These are phyloP conservation scores for Poecilia velifera DNA, from an alignment of 2,797 vertebrate genomes.

Conservation along the genomic window DNA sequence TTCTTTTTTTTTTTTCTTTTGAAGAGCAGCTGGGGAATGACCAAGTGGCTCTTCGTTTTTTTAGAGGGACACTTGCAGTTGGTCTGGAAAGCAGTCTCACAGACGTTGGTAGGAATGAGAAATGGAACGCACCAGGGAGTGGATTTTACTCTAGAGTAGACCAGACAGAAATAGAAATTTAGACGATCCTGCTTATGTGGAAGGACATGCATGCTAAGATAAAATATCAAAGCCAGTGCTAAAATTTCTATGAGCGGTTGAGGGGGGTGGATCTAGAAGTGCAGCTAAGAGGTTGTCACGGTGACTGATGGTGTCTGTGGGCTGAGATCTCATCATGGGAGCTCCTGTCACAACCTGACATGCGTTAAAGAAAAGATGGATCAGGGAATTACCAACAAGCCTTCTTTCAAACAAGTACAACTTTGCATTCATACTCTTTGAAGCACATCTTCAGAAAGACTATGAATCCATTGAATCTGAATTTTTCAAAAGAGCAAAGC, in stretches of 20 bases:
- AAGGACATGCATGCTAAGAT: conserved; percentile 45
- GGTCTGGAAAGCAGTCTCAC: conserved; percentile 51
- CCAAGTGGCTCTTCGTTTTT: conserved; percentile 52
- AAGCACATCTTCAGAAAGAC: background rate
- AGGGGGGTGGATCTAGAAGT: background rate
- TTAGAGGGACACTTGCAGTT: conserved; percentile 61
- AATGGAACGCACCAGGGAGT: conserved; percentile 41
- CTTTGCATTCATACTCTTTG: background rate
- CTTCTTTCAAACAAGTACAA: conserved; percentile 20
- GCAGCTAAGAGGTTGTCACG: conserved; percentile 27
- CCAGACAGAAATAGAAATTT: conserved; percentile 16
- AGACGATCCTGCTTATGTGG: conserved; percentile 5
- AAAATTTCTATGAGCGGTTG: background rate
- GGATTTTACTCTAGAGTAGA: conserved; percentile 38
- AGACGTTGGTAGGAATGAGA: conserved; percentile 53
- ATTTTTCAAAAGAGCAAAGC: background rate
- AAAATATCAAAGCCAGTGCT: conserved; percentile 3
- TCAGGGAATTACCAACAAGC: conserved; percentile 22
- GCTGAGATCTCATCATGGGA: conserved; percentile 14
- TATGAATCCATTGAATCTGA: background rate
- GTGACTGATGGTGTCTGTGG: conserved; percentile 37
- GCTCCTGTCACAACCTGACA: conserved; percentile 35
- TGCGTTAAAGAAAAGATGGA: conserved; percentile 8
- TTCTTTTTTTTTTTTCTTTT: background rate
- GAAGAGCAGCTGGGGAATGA: conserved; percentile 66